phyloP scores from a whole-genome alignment of 2,888 invertebrate genomes.

The Pandemis heparana region DNA sequence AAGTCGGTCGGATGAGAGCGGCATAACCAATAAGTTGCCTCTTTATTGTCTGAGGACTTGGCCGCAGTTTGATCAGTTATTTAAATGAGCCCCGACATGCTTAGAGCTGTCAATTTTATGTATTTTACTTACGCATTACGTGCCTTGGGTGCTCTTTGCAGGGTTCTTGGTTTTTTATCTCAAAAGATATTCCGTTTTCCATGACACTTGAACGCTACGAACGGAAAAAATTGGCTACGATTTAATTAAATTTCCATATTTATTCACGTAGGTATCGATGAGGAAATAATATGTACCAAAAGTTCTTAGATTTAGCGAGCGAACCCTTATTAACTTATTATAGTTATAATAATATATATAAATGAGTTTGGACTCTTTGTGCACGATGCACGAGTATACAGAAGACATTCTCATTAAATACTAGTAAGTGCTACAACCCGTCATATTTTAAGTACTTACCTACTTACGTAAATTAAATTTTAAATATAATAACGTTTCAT shows the following conservation, averaged over 20 bases:
- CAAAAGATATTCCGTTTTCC: not conserved
- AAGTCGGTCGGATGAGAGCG: constrained; percentile 61
- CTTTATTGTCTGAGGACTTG: constrained; percentile 73
- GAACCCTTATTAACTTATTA: not conserved
- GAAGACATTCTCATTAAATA: too few species aligned
- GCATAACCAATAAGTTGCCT: constrained; percentile 68
- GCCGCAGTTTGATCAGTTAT: constrained; percentile 74
- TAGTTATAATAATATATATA: not conserved
- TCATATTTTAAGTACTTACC: too few species aligned
- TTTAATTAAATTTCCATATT: constrained; percentile 2
- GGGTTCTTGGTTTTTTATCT: constrained; percentile 4
- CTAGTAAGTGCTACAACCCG: too few species aligned
- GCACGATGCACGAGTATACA: too few species aligned
- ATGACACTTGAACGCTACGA: constrained; percentile 1
- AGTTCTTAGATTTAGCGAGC: not conserved
- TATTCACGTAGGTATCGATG: not conserved
- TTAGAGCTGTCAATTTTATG: constrained; percentile 73
- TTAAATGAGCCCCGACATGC: constrained; percentile 75
- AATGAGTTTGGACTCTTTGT: too few species aligned
- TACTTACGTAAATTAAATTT: too few species aligned
- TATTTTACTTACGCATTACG: constrained; percentile 60
- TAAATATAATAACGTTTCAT: not conserved
- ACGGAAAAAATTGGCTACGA: not conserved
- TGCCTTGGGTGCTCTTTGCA: constrained; percentile 52
- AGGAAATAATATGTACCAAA: not conserved